Base-by-base conservation (phyloP, 2,797 vertebrate species). In the Hozukius guyotensis region DNA sequence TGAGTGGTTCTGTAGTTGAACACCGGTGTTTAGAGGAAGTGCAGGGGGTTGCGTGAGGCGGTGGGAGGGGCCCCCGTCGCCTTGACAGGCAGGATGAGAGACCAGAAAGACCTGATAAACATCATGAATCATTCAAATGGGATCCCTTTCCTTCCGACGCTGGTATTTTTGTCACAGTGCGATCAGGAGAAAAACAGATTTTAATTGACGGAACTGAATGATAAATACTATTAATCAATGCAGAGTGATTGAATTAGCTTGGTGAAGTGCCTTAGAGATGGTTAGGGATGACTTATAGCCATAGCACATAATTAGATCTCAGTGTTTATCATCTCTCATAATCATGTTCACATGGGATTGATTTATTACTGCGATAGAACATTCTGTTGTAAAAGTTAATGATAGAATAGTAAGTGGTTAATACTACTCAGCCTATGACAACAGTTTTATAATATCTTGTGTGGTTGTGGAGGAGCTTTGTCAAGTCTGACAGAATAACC, bases 61-160 rank as follows among this genome's bases (percentile, higher is more conserved):
- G 18, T 24, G 11, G 65, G 64, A 70, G 53, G 25, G 53, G 20
- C 9, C 61, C 61, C 25, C 5, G 18, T 18, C 1, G 1, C 52
- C n/a, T 18, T 72, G 31, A 64, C 63, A 60, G 67, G 60, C 83
- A 75, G 62, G 72, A 80, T 68, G 31, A 52, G 78, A 71, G 22
- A 22, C 24, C 46, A 57, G 31, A 24, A 36, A 76, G 20, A 69
- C 46, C 49, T 27, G 13, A 70, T 62, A 75, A 87, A 83, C 46
- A 74, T 76, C 55, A 69, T 56, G 6, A 69, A 67, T 82, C 77
- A n/a, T 60, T 55, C 6, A 66, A 62, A 68, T 71, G 9, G 14
- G 20, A 71, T 20, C 31, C 8, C 10, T 68, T 73, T 82, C 72
- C 62, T 18, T 22, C 25, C 18, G 1, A 27, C 75, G 4, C 5